phyloP scores from a whole-genome alignment of 2,113 vertebrate genomes.

The Myotis yumanensis region DNA sequence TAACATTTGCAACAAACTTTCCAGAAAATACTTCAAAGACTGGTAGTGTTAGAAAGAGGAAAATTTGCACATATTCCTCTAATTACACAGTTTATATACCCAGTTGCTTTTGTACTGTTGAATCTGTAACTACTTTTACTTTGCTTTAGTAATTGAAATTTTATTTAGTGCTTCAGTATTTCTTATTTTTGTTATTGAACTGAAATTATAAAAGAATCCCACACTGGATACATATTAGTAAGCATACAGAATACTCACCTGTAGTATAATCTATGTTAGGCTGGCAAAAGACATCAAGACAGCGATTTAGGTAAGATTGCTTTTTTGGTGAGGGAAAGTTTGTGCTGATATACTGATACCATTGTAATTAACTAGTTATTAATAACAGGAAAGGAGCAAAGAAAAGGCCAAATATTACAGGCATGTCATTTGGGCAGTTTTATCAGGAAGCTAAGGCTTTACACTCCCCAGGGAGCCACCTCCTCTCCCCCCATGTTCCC shows the following conservation, averaged over 20 bases:
- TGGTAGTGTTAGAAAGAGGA: background rate
- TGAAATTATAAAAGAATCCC: constrained; percentile 38
- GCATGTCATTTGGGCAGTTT: too few relatives aligned
- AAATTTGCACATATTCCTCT: background rate
- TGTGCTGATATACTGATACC: background rate
- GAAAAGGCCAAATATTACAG: too few relatives aligned
- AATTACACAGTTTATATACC: background rate
- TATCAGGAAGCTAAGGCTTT: too few relatives aligned
- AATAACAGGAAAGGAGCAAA: too few relatives aligned
- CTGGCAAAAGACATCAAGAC: background rate
- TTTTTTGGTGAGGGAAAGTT: background rate
- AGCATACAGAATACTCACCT: background rate
- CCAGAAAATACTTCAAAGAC: background rate
- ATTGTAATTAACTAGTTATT: too few relatives aligned
- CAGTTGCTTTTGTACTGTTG: background rate
- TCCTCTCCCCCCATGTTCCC: too few relatives aligned
- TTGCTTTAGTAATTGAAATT: constrained; percentile 50
- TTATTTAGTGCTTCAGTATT: background rate
- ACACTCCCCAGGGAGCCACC: too few relatives aligned
- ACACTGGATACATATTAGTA: background rate
- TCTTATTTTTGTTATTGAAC: constrained; percentile 21
- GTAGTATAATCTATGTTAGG: background rate
- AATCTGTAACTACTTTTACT: constrained; percentile 52
- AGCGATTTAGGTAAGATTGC: background rate
- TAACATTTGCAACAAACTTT: background rate